Percentiles rank a stretch among this genome's conserved stretches.
Conservation (phyloP, 2,113 vertebrate genomes). For the Pipa parva region DNA sequence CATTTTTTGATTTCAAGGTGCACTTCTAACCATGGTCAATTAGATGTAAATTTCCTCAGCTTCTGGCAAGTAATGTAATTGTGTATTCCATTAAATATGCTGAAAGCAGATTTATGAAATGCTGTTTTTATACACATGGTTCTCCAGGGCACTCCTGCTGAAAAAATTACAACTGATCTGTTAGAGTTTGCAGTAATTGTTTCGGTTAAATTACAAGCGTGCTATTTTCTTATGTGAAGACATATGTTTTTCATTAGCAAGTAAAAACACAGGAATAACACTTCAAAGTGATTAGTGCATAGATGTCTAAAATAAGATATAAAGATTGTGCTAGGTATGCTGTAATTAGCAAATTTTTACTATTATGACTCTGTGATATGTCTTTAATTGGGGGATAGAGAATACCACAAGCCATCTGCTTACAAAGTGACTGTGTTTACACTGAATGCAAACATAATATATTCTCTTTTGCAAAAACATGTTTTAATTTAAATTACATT, state of each 20-base stretch:
- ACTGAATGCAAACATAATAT: constrained; percentile 34
- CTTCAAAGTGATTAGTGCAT: constrained; percentile 28
- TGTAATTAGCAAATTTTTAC: constrained; percentile 43
- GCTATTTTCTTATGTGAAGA: constrained; percentile 35
- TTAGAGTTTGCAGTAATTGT: constrained; percentile 45
- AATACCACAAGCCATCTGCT: constrained; percentile 41
- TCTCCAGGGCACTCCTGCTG: constrained; percentile 17
- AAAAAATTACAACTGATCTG: constrained; percentile 22
- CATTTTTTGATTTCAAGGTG: constrained; percentile 57
- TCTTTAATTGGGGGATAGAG: constrained; percentile 40
- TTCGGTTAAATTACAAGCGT: constrained; percentile 57
- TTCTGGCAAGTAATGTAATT: constrained; percentile 42
- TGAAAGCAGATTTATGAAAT: constrained; percentile 43
- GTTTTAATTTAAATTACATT: constrained; percentile 65
- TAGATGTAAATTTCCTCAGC: constrained; percentile 42
- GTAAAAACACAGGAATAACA: constrained; percentile 31
- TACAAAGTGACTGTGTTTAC: constrained; percentile 42
- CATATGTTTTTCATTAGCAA: constrained; percentile 40
- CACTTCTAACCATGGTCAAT: constrained; percentile 44
- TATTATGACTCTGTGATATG: constrained; percentile 21
- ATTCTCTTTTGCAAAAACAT: constrained; percentile 43
- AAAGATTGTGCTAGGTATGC: constrained; percentile 40
- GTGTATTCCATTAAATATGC: constrained; percentile 46
- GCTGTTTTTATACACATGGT: constrained; percentile 26
- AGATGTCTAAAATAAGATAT: constrained; percentile 32